Evolutionary conservation across 2,888 invertebrate species (phyloP), one percentile per base, ranked within the genome.

Genomic region (Portevinia maculata): DNA sequence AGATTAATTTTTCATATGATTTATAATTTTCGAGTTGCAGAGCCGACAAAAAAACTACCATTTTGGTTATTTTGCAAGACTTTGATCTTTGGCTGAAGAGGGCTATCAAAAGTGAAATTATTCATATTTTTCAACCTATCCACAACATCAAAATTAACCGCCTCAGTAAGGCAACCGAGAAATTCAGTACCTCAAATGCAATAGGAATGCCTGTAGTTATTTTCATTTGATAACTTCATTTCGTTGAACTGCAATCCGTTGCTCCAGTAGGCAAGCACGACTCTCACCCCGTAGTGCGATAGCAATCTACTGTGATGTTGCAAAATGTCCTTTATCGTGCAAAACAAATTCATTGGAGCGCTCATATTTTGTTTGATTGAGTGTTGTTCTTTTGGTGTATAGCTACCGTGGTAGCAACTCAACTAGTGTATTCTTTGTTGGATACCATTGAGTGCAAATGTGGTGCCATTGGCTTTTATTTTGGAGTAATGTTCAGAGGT

Each of bases 301-400:
- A 71, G 50, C 50, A 71, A 60, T 50, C 52, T 41, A 52, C 52
- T 60, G 34, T 62, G 52, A 62, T 60, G 71, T 62, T 46, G 71
- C 62, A 62, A 44, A 62, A 71, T 71, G 71, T 71, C 62, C 52
- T 70, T 70, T 70, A 52, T 70, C 39, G 70, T 52, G 41, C 32
- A 59, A 59, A 69, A 69, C 57, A 41, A 52, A 70, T 50, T 60
- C 71, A 44, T 17, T 34, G 55, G 37, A 62, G 52, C 53, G 48
- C 52, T 44, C 53, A 71, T 46, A 71, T 44, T 62, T 62, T 60
- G 52, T 44, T 60, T 44, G 50, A 52, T 52, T 19, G 19, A 28
- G 37, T 13, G 62, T 60, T 52, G 41, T 44, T 32, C 32, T 34
- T 53, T 44, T 71, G 34, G 57, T 17, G n/a, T 37, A 1, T 15